These are phyloP conservation scores for Nowickia ferox DNA, from an alignment of 2,888 invertebrate species.

Conservation along the genomic window DNA sequence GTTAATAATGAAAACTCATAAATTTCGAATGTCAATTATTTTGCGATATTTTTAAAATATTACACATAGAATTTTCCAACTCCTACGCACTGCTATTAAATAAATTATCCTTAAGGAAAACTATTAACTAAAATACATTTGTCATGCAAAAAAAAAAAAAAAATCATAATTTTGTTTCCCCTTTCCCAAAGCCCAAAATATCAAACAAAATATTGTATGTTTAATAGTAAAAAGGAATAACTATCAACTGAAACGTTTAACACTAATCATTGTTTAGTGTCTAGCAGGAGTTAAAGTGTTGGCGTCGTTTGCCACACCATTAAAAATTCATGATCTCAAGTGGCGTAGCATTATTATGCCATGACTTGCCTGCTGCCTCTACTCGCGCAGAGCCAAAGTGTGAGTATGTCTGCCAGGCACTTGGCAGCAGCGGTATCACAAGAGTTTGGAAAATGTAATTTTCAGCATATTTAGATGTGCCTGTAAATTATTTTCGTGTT, in stretches of 20 bases:
- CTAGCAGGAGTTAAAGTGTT: conserved; percentile 55
- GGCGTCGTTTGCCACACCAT: conserved; percentile 73
- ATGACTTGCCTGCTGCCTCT: conserved; percentile 48
- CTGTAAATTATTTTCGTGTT: conserved; percentile 57
- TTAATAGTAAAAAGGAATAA: conserved; percentile 14
- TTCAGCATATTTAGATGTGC: conserved; percentile 68
- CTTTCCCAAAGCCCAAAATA: conserved; percentile 6
- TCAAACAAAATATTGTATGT: conserved; percentile 1
- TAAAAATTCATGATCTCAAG: conserved; percentile 80
- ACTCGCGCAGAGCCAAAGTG: neutral
- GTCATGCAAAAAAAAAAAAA: neutral
- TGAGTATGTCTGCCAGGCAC: conserved; percentile 30
- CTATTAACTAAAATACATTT: conserved; percentile 43
- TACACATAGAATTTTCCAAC: neutral
- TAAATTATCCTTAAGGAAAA: conserved; percentile 53
- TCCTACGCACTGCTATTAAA: conserved; percentile 9
- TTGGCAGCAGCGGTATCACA: conserved; percentile 45
- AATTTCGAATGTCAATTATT: conserved; percentile 5
- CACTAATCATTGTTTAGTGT: conserved; percentile 70
- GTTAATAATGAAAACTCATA: neutral
- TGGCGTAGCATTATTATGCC: conserved; percentile 64
- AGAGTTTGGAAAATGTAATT: conserved; percentile 56
- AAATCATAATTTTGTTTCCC: neutral
- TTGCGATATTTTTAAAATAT: conserved; percentile 11
- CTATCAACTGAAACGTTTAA: conserved; percentile 58